Conservation (phyloP, 2,888 invertebrate species). For the Andrena praecox region DNA sequence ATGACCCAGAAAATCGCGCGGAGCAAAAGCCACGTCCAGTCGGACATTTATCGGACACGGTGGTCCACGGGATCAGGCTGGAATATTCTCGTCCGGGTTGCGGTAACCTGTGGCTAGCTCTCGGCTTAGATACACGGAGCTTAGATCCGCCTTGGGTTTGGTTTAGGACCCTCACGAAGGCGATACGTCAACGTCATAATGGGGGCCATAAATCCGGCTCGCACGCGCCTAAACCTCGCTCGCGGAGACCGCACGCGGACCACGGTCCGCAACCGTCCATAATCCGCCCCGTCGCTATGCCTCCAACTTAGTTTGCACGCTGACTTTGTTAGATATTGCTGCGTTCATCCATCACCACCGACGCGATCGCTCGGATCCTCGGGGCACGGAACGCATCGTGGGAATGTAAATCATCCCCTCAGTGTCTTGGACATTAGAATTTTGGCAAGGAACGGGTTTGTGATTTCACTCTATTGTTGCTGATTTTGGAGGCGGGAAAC, state of each 20-base stretch:
- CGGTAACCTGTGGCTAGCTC: conserved; percentile 76
- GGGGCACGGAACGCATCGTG: conserved; percentile 29
- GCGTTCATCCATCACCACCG: conserved; percentile 64
- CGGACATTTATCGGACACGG: conserved; percentile 72
- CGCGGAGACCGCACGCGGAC: conserved; percentile 70
- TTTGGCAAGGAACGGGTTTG: background rate
- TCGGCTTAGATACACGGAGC: conserved; percentile 76
- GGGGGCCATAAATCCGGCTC: conserved; percentile 79
- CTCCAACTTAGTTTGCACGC: conserved; percentile 69
- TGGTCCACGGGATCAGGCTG: conserved; percentile 73
- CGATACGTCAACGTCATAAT: conserved; percentile 82
- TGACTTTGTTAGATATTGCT: conserved; percentile 70
- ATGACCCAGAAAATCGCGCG: conserved; percentile 16
- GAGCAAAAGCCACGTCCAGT: conserved; percentile 17
- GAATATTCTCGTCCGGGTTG: conserved; percentile 74
- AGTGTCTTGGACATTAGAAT: no score
- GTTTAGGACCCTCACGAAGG: conserved; percentile 75
- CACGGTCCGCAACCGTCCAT: conserved; percentile 68
- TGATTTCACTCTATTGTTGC: background rate
- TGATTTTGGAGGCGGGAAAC: no score
- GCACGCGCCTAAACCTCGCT: conserved; percentile 76
- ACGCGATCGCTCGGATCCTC: conserved; percentile 14
- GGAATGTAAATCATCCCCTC: conserved; percentile 13
- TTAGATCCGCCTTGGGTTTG: conserved; percentile 76
- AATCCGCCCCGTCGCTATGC: conserved; percentile 54